These are phyloP conservation scores for Arenaria interpres DNA, from an alignment of 2,113 vertebrate genomes.

Conservation along the genomic window DNA sequence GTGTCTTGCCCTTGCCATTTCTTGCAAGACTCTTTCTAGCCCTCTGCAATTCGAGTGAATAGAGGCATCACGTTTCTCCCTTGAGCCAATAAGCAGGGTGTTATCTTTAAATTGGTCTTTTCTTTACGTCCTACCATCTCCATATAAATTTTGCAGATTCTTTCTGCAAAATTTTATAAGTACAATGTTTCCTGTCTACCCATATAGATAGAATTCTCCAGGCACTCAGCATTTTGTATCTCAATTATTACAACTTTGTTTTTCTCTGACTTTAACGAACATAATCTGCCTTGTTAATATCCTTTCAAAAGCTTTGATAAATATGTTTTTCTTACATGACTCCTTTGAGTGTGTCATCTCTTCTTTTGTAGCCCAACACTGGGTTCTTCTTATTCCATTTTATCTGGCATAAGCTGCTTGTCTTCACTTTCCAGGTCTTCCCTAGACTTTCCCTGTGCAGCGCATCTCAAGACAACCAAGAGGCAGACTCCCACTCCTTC, in stretches of 20 bases:
- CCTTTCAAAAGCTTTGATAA: background rate
- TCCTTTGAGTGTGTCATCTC: background rate
- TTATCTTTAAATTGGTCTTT: background rate
- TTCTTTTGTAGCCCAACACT: background rate
- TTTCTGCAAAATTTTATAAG: background rate
- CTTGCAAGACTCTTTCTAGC: background rate
- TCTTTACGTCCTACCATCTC: background rate
- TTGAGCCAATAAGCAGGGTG: background rate
- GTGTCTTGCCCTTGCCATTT: background rate
- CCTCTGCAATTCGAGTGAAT: background rate
- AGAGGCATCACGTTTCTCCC: background rate
- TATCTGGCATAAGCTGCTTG: background rate
- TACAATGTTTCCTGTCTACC: background rate
- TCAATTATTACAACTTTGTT: background rate
- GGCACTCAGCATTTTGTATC: background rate
- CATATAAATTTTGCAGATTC: background rate
- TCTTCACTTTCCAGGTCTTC: background rate
- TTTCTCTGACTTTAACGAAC: background rate
- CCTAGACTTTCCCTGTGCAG: background rate
- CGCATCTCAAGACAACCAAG: background rate
- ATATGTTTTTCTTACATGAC: background rate
- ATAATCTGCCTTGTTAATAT: background rate
- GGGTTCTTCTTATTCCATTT: background rate
- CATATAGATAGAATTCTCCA: background rate
- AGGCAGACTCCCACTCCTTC: background rate